Base-by-base conservation (phyloP, 2,113 vertebrate genomes). In the Tragelaphus strepsiceros region DNA sequence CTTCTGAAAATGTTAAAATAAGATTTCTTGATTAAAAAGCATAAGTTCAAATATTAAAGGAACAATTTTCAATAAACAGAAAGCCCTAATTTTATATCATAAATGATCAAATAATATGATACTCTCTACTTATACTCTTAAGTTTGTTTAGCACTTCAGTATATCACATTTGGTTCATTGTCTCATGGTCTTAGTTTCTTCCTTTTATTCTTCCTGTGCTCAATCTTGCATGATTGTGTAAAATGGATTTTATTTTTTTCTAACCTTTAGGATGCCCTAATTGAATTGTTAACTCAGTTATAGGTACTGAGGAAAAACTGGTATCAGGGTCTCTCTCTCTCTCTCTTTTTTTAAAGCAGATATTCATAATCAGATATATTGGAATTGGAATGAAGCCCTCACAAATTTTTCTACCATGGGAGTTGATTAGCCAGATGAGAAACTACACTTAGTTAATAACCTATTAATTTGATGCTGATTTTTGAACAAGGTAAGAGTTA, bases 1-100 rank as follows among this genome's bases (percentile, higher is more conserved):
- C 2, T 91, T 81, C 95, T 97, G 22, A 85, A 96, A 97, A 89
- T 43, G 97, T 86, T 3, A 93, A 32, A 77, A 94, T 32, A 28
- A 83, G 2, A 53, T 22, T 80, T 16, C 1, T 81, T 58, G 4
- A n/a, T 80, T 28, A 67, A 92, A 91, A 17, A 35, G 3, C 5
- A 22, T 1, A 15, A 9, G 19, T 81, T 78, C 54, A 39, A 67
- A 56, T 22, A 82, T 9, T 67, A 8, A 49, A 46, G 71, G 35
- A 58, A 58, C 24, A 24, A 2, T 58, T 58, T 58, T 58, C 22
- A 58, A 58, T 24, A 58, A 9, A 54, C 12, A 28, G 22, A 53
- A 56, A 43, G 1, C 4, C 30, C 11, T 58, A 56, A 12, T 8
- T 22, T 71, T 77, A 5, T 32, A 77, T 22, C 13, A 54, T 61